Conservation (phyloP, 2,113 vertebrate species). For the Calyptomena viridis region DNA sequence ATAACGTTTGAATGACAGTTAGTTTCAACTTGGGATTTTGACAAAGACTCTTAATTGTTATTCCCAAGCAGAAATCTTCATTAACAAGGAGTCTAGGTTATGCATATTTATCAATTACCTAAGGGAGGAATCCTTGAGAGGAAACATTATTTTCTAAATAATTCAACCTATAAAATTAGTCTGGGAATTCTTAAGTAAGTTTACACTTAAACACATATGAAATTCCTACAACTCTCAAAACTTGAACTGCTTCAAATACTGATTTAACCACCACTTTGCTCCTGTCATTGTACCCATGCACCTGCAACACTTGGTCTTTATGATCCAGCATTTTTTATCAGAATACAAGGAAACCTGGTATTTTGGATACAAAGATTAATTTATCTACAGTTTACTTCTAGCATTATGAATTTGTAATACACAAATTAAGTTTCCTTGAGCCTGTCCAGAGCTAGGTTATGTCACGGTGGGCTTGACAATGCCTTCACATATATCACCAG, state of each 20-base stretch:
- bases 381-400: not conserved
- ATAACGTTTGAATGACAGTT: slow-evolving; percentile 54
- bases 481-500: rapidly evolving
- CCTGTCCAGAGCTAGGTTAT: not conserved
- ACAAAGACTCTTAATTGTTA: slow-evolving; percentile 49
- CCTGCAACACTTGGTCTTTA: not conserved
- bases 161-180: slow-evolving; percentile 6
- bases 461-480: not conserved
- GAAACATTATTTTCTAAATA: slow-evolving; percentile 30
- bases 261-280: not conserved
- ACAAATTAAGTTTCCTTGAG: not conserved
- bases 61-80: slow-evolving; percentile 55
- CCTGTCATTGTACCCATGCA: not conserved
- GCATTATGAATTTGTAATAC: not conserved
- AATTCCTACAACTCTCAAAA: not conserved
- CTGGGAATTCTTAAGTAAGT: slow-evolving; percentile 1
- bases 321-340: not conserved
- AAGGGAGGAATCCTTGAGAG: slow-evolving; percentile 36
- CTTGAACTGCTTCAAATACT: not conserved
- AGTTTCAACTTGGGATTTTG: slow-evolving; percentile 41
- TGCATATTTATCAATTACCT: slow-evolving; percentile 63
- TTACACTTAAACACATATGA: not conserved
- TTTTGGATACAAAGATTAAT: not conserved
- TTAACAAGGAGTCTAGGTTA: slow-evolving; percentile 14
- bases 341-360: not conserved